Percentiles rank a stretch among this genome's conserved stretches.
These are phyloP conservation scores for Anarrhichthys ocellatus DNA, from an alignment of 2,113 vertebrate species.

Conservation along the genomic window DNA sequence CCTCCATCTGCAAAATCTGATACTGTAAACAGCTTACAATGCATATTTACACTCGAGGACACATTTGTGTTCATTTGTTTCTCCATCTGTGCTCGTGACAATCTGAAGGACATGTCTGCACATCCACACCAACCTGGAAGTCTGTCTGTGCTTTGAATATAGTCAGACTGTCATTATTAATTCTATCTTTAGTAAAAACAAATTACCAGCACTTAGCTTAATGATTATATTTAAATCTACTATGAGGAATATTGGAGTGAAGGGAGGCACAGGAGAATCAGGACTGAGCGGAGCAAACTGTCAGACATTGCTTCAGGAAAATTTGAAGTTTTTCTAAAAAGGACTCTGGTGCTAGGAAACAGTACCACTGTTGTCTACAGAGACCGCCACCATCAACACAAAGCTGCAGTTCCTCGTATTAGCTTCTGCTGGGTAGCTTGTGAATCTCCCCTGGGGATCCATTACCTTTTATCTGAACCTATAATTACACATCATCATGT, in stretches of 20 bases:
- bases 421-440: not conserved
- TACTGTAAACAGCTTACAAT: constrained; percentile 59
- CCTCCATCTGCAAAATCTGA: constrained; percentile 66
- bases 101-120: constrained; percentile 19
- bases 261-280: too few relatives aligned
- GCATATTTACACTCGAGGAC: constrained; percentile 59
- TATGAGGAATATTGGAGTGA: not conserved
- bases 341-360: not conserved
- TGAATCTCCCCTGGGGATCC: not conserved
- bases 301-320: not conserved
- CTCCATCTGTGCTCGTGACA: constrained; percentile 62
- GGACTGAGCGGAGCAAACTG: not conserved
- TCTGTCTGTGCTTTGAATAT: not conserved
- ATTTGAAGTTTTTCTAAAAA: not conserved
- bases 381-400: not conserved
- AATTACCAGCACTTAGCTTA: not conserved
- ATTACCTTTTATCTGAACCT: not conserved
- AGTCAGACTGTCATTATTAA: not conserved
- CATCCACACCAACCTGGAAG: constrained; percentile 10
- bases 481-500: not conserved
- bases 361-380: too few relatives aligned
- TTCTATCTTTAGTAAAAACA: not conserved
- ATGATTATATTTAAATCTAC: not conserved
- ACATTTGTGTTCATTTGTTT: constrained; percentile 62
- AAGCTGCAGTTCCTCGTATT: not conserved